phyloP scores from a whole-genome alignment of 2,888 invertebrate species.

The Enoplolaimus lenunculus region DNA sequence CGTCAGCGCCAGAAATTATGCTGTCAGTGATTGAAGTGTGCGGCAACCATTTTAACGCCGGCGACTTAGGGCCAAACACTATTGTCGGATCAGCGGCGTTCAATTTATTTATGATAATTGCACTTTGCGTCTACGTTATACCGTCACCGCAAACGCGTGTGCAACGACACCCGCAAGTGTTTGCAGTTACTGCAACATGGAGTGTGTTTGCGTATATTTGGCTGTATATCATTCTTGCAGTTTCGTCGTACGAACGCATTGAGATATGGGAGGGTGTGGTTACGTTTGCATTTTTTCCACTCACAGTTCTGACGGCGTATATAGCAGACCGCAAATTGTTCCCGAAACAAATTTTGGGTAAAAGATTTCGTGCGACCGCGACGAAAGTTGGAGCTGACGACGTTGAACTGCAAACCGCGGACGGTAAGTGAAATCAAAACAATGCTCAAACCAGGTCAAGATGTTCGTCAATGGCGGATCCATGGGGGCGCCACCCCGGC shows the following conservation, averaged over 20 bases:
- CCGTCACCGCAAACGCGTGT: conserved; percentile 26
- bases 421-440: too few species aligned
- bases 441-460: too few species aligned
- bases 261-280: conserved; percentile 58
- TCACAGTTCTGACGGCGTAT: conserved; percentile 86
- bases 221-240: conserved; percentile 82
- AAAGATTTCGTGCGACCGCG: neutral
- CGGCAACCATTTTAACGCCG: conserved; percentile 83
- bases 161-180: conserved; percentile 65
- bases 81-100: conserved; percentile 98
- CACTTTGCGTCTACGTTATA: conserved; percentile 57
- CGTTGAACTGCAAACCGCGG: conserved; percentile 32
- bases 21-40: conserved; percentile 93
- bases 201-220: conserved; percentile 95
- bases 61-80: conserved; percentile 90
- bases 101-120: conserved; percentile 91
- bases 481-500: too few species aligned
- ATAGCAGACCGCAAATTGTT: conserved; percentile 50
- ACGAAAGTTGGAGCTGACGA: neutral
- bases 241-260: conserved; percentile 67
- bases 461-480: too few species aligned
- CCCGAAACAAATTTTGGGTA: conserved; percentile 26
- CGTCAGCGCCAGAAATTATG: conserved; percentile 93
- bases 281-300: conserved; percentile 87
- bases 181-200: conserved; percentile 95